Base-by-base conservation (phyloP, 2,888 invertebrate species). In the Calameuta idolon region DNA sequence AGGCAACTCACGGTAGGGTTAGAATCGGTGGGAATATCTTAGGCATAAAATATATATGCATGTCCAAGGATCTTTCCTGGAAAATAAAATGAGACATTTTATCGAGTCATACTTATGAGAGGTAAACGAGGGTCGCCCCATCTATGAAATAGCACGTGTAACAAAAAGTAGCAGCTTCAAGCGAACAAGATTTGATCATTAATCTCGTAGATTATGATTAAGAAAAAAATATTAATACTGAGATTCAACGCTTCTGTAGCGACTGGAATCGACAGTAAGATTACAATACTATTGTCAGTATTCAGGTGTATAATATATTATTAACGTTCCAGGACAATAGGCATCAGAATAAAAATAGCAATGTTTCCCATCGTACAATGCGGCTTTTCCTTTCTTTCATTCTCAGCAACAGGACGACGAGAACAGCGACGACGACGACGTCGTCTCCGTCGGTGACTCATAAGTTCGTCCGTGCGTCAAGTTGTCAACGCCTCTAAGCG, bases 71-170 rank as follows among this genome's bases (percentile, higher is more conserved):
- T 37, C 30, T 37, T 74, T 37, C 5, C 23, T 30, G 69, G n/a
- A 69, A 69, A 33, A 55, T 69, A 33, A 76, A 76, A 33, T 76
- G 11, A 37, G 11, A 31, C 73, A 71, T 76, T 31, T 76, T 55
- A 33, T 40, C 31, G 34, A 31, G 40, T 12, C 40, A 30, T 5
- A 75, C 33, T 33, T 2, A 34, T 31, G 34, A 34, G 35, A 68
- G 68, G 71, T 34, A 12, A 35, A 68, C 33, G 33, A 71, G 55
- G n/a, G n/a, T 30, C 73, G 30, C 34, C 75, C 69, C 71, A 69
- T 79, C 75, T 77, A 69, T 74, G 77, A 73, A 77, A 74, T 69
- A 75, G 74, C 79, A 75, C 74, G 75, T 77, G 75, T 40, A 55
- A 23, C 9, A 23, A 55, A 23, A 55, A 23, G 23, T 55, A 55